Base-by-base conservation (phyloP, 2,888 invertebrate genomes). In the Lepidochrysops patricia region DNA sequence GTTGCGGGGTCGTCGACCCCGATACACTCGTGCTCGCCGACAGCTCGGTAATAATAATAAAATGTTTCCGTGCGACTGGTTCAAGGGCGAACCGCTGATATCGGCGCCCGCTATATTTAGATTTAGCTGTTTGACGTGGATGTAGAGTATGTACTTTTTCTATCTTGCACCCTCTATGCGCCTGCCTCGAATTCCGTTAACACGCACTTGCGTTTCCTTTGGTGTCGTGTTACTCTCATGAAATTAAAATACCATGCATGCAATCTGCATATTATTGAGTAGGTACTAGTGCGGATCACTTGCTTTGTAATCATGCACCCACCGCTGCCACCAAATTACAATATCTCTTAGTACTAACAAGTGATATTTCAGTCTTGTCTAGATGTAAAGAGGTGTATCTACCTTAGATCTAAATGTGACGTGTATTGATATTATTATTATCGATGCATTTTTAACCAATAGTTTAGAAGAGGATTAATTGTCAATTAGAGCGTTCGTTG, bases 31-130 rank as follows among this genome's bases (percentile, higher is more conserved):
- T 82, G 86, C 84, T 83, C 87, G 85, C 88, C 88, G 88, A 87
- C 86, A 87, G 87, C 87, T 85, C 79, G 82, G 86, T 89, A 89
- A 88, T 89, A 88, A 89, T 89, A 89, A 89, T 89, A 88, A 89
- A 89, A 89, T 87, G 88, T 89, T 89, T 88, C 88, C 89, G 88
- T 87, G 87, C 87, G 88, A 88, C 84, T 89, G 89, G 89, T 88
- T 89, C 89, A 89, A 89, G 89, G 89, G 89, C 89, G 89, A 86
- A 77, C 84, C 88, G 84, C 87, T 88, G 89, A 88, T 89, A 89
- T 89, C 88, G 89, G 82, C 84, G 86, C 84, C 80, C 76, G 88
- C 88, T 89, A 89, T 89, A 88, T 89, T 88, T 89, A 88, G 89
- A 88, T 88, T 88, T 87, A 86, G 86, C 82, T 81, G 80, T 86